These are phyloP conservation scores for Epizoanthus fatuus DNA, from an alignment of 92 coral and sea anemone species.

Conservation along the genomic window DNA sequence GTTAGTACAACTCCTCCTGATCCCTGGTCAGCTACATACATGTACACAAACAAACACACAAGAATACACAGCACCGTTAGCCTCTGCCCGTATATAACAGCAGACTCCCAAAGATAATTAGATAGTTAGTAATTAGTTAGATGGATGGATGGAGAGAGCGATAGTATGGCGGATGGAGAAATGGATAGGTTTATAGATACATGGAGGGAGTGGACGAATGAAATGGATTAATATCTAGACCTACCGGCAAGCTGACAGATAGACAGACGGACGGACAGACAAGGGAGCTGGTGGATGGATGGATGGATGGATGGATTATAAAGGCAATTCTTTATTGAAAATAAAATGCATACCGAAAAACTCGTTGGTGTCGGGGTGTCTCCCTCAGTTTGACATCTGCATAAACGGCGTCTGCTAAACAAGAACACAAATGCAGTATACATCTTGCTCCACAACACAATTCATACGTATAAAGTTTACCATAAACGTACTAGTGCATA, in stretches of 20 bases:
- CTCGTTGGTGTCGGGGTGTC: constrained; percentile 10
- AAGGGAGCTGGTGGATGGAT: neutral
- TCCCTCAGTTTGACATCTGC: neutral
- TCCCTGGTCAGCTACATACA: no score
- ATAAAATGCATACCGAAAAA: neutral
- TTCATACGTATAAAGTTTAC: no score
- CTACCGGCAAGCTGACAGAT: neutral
- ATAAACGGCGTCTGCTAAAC: constrained; percentile 29
- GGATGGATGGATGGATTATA: neutral
- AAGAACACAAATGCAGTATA: neutral
- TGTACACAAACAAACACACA: neutral
- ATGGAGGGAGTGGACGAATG: neutral
- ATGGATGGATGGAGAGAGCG: no score
- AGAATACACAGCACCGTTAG: neutral
- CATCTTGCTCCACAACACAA: no score
- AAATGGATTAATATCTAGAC: neutral
- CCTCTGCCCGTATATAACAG: no score
- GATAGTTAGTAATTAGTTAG: no score
- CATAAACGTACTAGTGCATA: no score
- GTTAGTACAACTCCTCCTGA: no score
- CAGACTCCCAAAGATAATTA: no score
- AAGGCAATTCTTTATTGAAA: neutral
- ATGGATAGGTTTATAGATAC: no score
- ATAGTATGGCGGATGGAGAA: no score
- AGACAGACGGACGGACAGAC: neutral